Evolutionary conservation across 37 sponge, comb jelly and placozoan species (phyloP), one percentile per base, ranked within the genome.

Genomic region (Dysidea cf. avara): DNA sequence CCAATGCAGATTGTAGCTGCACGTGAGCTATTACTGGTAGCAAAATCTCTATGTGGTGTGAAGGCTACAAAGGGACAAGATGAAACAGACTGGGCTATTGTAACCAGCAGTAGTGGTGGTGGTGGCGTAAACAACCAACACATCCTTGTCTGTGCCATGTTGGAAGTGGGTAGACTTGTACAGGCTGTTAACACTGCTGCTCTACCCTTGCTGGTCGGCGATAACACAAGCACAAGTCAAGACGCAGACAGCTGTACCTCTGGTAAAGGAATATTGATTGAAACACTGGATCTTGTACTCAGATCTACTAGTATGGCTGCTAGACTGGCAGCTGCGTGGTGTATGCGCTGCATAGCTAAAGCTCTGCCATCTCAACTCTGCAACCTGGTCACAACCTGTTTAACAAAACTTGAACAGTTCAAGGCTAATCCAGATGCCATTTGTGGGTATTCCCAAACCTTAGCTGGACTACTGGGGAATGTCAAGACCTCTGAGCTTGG

Each of bases 291-390:
- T 30, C 33, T 22, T 11, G 87, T 75, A 21, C 73, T 99, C 39
- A 48, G 64, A 1, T 82, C 80, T 74, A 72, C 82, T 40, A 77
- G 71, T 39, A 29, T 49, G 25, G 93, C 85, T 18, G 81, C 81
- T 6, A 57, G 95, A 17, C 80, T 89, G 20, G 86, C 90, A 0
- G 93, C 85, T 24, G 93, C 93, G 14, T 92, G 96, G 96, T 90
- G 93, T 30, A 47, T 94, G 67, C 83, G 77, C 33, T 99, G 89
- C 34, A 53, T 91, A 6, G 93, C 91, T 0, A 46, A 71, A 14
- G 86, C 99, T 43, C 83, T 89, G 13, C 99, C 95, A 34, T 88
- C 99, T 11, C 95, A 95, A 61, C 79, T 95, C 37, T 78, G 86
- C 53, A 24, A 46, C 14, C 79, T 99, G 25, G 52, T 94, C 39